A percentile compares a stretch with the other conserved stretches of the same genome.
These are phyloP conservation scores for Blastobasis adustella DNA, from an alignment of 2,888 invertebrate genomes.

Conservation along the genomic window DNA sequence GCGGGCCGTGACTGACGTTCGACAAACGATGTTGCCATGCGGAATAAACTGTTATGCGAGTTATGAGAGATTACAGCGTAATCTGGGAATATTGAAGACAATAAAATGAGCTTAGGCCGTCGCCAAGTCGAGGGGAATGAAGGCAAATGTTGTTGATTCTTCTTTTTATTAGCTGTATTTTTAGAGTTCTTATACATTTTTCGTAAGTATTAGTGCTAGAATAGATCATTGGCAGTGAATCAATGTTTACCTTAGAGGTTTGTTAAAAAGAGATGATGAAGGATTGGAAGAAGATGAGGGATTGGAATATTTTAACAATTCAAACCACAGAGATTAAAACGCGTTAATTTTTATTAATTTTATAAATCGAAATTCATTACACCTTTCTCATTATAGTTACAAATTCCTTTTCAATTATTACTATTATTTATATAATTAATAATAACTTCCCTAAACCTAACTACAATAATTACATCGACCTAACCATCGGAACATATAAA, in stretches of 20 bases:
- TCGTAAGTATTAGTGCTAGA: no score
- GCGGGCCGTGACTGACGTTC: constrained; percentile 66
- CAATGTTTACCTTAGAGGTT: no score
- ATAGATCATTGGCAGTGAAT: no score
- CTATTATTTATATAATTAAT: constrained; percentile 55
- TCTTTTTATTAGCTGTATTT: no score
- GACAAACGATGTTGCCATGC: constrained; percentile 70
- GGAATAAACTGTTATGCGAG: constrained; percentile 71
- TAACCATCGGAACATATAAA: constrained; percentile 58
- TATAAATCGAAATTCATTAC: constrained; percentile 74
- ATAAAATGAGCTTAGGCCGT: constrained; percentile 66
- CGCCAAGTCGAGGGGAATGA: constrained; percentile 32
- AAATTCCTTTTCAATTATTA: constrained; percentile 67
- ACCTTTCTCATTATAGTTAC: constrained; percentile 66
- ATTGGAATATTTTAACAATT: no score
- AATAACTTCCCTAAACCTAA: constrained; percentile 56
- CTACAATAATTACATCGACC: constrained; percentile 55
- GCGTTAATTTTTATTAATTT: constrained; percentile 73
- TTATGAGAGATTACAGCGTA: constrained; percentile 71
- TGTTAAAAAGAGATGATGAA: no score
- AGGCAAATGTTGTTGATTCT: constrained; percentile 31
- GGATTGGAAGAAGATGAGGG: no score
- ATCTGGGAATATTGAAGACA: constrained; percentile 75
- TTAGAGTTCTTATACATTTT: no score
- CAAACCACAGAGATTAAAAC: constrained; percentile 37